phyloP scores from a whole-genome alignment of 2,797 vertebrate species.

The Smutsia temminckii region DNA sequence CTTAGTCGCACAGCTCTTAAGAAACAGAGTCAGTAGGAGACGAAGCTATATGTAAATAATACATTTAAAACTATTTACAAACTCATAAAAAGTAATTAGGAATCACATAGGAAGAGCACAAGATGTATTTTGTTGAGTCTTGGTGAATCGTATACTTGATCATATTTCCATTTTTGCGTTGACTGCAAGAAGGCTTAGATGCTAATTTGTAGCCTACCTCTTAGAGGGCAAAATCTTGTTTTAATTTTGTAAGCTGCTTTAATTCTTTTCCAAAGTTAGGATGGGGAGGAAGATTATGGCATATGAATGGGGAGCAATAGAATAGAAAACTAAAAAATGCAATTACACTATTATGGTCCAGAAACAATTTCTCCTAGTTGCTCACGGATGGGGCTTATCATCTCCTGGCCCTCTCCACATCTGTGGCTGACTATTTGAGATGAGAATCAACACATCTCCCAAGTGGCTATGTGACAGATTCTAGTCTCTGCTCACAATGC shows the following conservation, averaged over 20 bases:
- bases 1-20: background rate
- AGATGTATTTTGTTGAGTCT: background rate
- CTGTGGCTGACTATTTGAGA: background rate
- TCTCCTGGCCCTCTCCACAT: background rate
- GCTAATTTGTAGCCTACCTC: background rate
- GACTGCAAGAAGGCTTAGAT: background rate
- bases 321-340: background rate
- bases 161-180: background rate
- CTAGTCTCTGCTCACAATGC: background rate
- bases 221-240: background rate
- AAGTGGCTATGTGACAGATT: rapidly evolving
- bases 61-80: background rate
- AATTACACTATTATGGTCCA: background rate
- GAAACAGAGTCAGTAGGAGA: background rate
- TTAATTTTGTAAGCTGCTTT: background rate
- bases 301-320: background rate
- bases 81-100: background rate
- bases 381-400: rapidly evolving
- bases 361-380: background rate
- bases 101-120: background rate
- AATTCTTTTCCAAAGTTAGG: background rate
- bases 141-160: background rate
- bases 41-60: background rate
- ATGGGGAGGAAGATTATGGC: background rate
- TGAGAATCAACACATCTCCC: background rate